Conservation (phyloP, 2,888 invertebrate genomes). For the Eucera pruinosa region DNA sequence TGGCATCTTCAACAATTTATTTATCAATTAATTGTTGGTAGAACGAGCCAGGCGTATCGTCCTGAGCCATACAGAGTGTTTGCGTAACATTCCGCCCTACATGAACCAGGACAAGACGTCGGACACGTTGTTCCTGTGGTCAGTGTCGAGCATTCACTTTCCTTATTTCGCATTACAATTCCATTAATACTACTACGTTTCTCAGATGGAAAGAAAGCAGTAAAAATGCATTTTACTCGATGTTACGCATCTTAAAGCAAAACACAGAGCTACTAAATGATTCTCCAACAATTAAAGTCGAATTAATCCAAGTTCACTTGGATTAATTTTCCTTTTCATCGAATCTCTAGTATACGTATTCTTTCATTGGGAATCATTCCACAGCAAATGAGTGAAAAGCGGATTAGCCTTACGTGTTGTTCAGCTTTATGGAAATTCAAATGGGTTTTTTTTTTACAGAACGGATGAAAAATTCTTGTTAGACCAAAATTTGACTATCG, state of each 20-base stretch:
- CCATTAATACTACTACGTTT: background rate
- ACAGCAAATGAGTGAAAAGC: background rate
- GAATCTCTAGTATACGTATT: background rate
- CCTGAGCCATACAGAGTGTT: slow-evolving; percentile 77
- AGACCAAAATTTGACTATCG: too few species aligned
- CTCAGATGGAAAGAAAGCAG: background rate
- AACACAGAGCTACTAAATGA: slow-evolving; percentile 10
- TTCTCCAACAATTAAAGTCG: too few species aligned
- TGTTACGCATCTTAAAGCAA: background rate
- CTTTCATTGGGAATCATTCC: background rate
- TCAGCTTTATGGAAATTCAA: too few species aligned
- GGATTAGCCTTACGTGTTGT: too few species aligned
- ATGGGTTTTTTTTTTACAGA: too few species aligned
- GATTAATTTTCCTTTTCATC: background rate
- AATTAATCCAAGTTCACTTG: too few species aligned
- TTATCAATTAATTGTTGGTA: slow-evolving; percentile 44
- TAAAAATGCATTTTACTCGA: background rate
- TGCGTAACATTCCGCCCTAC: slow-evolving; percentile 74
- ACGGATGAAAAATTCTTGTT: too few species aligned
- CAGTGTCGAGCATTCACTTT: slow-evolving; percentile 16
- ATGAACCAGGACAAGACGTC: slow-evolving; percentile 76
- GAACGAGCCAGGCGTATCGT: slow-evolving; percentile 74
- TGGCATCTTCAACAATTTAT: background rate
- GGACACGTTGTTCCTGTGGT: slow-evolving; percentile 62
- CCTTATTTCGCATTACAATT: background rate